Conservation (phyloP, 2,113 vertebrate species). For the Murina feae region DNA sequence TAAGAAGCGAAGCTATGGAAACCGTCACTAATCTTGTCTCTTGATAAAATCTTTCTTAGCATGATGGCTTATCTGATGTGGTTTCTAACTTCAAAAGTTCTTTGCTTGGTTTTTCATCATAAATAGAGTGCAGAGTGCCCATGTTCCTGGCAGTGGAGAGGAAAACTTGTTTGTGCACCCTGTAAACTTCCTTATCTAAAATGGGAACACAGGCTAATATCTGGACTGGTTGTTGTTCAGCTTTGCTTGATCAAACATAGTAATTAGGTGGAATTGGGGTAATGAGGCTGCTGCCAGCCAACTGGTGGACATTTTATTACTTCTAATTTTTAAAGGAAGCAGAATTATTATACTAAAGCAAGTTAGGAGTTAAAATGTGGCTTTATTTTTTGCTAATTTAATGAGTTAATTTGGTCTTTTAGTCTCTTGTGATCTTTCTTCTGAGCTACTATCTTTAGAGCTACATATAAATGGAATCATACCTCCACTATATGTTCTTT, state of each 20-base stretch:
- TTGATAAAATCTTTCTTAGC: background rate
- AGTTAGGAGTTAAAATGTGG: background rate
- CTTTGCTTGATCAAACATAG: constrained; percentile 44
- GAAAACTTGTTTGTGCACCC: background rate
- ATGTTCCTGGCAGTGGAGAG: background rate
- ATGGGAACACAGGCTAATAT: background rate
- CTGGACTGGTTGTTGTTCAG: constrained; percentile 9
- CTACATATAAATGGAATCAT: background rate
- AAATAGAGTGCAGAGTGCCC: background rate
- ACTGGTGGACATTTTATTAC: background rate
- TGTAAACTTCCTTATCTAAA: background rate
- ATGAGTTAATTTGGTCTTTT: background rate
- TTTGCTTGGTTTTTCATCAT: background rate
- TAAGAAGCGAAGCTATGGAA: background rate
- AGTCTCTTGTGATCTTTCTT: background rate
- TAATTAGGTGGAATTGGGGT: constrained; percentile 38
- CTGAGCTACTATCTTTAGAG: background rate
- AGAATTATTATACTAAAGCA: background rate
- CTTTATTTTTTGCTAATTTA: constrained; percentile 12
- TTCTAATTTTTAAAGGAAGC: constrained; percentile 25
- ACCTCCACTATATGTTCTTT: background rate
- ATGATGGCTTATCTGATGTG: background rate
- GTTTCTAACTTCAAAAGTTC: background rate
- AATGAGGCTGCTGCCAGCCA: constrained; percentile 37
- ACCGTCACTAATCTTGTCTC: background rate